Evolutionary conservation across 1,140 invertebrate genomes (phyloP), one percentile per base, ranked within the genome.

Genomic region (Drosophila nebulosa): DNA sequence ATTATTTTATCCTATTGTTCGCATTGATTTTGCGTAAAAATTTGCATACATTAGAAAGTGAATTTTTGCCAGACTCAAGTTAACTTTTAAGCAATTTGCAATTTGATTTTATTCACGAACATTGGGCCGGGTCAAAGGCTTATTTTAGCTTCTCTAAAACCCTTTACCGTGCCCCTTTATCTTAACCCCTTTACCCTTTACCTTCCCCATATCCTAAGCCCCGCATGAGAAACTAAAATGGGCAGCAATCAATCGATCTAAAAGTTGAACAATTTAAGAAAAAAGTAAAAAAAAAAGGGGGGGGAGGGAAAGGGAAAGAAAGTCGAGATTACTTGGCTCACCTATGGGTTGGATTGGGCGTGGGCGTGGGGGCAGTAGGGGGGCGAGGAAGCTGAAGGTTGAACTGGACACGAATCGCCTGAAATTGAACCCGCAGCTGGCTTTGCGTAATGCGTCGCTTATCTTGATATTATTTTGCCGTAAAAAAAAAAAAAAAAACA

Each of bases 241-340:
- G 69, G 69, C 77, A 78, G 74, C 81, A 88, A 86, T 86, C 81
- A 86, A 86, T 86, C 81, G 81, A 86, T 86, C 88, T 74, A 77
- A 74, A 77, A 77, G 35, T 74, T 77, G 57, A 61, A 18, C 65
- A 77, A 63, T 74, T 77, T 77, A 75, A 88, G 78, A 78, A 74
- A 71, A 63, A 36, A 22, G n/a, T 1, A 50, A 14, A 14, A 27
- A 24, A 62, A 6, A 59, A 55, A 58, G 7, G 16, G 30, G 27
- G 7, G 46, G 52, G 7, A 12, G 30, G 27, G 7, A 61, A 69
- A 56, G 21, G 64, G 36, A 21, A 6, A 21, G 12, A 26, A n/a
- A 14, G 1, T 2, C 22, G 51, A 21, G 62, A 18, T 12, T 46
- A 46, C 14, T 26, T 12, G 16, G 50, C 42, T 35, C 64, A 69